A percentile compares a stretch with the other conserved stretches of the same genome.
These are phyloP conservation scores for Planiliza haematocheilus DNA, from an alignment of 2,113 vertebrate species.

Conservation along the genomic window DNA sequence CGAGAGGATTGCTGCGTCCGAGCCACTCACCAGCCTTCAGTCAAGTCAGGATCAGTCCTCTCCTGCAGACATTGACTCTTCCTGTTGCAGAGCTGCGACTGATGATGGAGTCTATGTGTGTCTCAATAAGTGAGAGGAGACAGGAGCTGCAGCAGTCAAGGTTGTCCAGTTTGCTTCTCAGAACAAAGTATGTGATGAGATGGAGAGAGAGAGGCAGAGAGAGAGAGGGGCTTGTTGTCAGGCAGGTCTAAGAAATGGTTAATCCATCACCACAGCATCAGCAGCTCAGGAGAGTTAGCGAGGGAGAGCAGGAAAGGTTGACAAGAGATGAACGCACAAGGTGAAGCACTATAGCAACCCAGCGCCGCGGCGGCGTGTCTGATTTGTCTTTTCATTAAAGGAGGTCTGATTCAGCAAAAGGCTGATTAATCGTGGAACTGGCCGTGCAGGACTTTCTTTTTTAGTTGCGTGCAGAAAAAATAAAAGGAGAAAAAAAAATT, in stretches of 20 bases:
- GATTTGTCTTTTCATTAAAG: conserved; percentile 50
- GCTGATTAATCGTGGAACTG: conserved; percentile 17
- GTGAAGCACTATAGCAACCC: conserved; percentile 68
- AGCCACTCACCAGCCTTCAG: conserved; percentile 55
- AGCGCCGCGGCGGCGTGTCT: conserved; percentile 22
- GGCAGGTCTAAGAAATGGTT: conserved; percentile 70
- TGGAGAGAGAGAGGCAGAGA: conserved; percentile 27
- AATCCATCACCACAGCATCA: conserved; percentile 58
- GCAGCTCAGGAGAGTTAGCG: conserved; percentile 50
- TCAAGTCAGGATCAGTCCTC: conserved; percentile 39
- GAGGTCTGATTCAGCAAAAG: conserved; percentile 47
- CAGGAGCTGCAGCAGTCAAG: conserved; percentile 49
- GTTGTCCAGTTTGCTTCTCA: conserved; percentile 48
- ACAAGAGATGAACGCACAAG: conserved; percentile 41
- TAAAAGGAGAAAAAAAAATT: background rate
- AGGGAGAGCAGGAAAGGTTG: conserved; percentile 48
- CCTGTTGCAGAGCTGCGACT: conserved; percentile 46
- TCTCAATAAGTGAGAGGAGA: conserved; percentile 34
- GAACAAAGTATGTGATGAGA: conserved; percentile 47
- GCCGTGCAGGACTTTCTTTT: conserved; percentile 27
- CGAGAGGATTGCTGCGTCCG: conserved; percentile 1
- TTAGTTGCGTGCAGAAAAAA: conserved; percentile 42
- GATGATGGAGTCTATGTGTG: conserved; percentile 39
- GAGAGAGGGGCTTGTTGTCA: conserved; percentile 56
- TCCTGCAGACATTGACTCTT: conserved; percentile 55